phyloP scores from a whole-genome alignment of 2,888 invertebrate species.

The Cybosia mesomella region DNA sequence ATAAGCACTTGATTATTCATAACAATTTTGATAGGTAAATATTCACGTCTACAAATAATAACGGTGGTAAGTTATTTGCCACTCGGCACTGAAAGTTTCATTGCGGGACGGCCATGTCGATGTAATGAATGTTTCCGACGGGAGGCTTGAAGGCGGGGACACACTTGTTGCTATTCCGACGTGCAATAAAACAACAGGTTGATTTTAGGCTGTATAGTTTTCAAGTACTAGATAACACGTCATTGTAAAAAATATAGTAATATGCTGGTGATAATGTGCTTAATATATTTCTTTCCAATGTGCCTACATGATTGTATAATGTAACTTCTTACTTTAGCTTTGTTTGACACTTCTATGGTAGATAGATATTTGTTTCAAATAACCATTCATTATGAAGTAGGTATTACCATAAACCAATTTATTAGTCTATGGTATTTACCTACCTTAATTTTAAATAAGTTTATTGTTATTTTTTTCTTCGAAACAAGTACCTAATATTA shows the following conservation, averaged over 20 bases:
- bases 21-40: neutral
- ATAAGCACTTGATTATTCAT: neutral
- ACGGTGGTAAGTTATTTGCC: slow-evolving; percentile 18
- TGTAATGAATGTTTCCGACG: slow-evolving; percentile 21
- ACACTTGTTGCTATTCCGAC: slow-evolving; percentile 46
- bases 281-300: neutral
- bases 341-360: too few species aligned
- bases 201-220: slow-evolving; percentile 1
- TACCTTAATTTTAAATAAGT: too few species aligned
- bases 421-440: too few species aligned
- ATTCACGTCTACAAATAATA: neutral
- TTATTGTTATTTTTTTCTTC: too few species aligned
- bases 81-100: slow-evolving; percentile 17
- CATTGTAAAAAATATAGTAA: neutral
- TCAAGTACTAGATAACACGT: neutral
- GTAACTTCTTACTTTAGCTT: too few species aligned
- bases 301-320: too few species aligned
- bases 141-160: slow-evolving; percentile 23
- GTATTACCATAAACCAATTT: too few species aligned
- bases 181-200: slow-evolving; percentile 40
- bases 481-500: too few species aligned
- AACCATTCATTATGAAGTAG: too few species aligned
- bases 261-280: neutral
- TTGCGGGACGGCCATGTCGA: neutral
- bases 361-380: too few species aligned